phyloP scores from a whole-genome alignment of 2,797 vertebrate species.

The Rhodeus uyekii region DNA sequence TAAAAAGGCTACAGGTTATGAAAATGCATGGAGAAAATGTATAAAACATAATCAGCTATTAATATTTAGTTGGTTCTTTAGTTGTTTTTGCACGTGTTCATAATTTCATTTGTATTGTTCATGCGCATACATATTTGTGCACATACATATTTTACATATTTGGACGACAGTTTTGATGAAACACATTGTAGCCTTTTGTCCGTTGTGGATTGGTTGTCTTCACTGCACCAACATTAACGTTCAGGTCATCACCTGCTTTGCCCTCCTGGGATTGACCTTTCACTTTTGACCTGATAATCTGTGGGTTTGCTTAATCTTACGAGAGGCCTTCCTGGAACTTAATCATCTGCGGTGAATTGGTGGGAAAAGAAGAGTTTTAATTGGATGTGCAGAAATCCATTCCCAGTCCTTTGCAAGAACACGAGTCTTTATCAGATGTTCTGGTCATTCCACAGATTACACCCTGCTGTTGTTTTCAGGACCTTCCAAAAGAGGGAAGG shows the following conservation, averaged over 20 bases:
- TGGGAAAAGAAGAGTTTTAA: conserved; percentile 70
- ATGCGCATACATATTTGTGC: too few species aligned
- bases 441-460: conserved; percentile 75
- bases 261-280: conserved; percentile 74
- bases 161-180: neutral
- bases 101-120: neutral
- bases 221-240: neutral
- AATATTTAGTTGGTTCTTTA: neutral
- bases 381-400: conserved; percentile 75
- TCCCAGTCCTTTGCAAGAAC: conserved; percentile 65
- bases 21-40: neutral
- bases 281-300: conserved; percentile 66
- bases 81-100: neutral
- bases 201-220: conserved; percentile 1
- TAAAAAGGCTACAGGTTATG: neutral
- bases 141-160: neutral
- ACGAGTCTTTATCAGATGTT: conserved; percentile 72
- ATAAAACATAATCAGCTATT: neutral
- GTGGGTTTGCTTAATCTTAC: conserved; percentile 56
- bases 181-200: neutral
- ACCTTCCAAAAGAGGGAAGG: conserved; percentile 64
- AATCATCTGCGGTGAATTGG: conserved; percentile 46
- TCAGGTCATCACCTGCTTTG: conserved; percentile 75
- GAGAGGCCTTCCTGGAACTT: conserved; percentile 63
- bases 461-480: conserved; percentile 73